A percentile compares a stretch with the other conserved stretches of the same genome.
phyloP scores from a whole-genome alignment of 2,888 invertebrate genomes.

The Drosophila tripunctata region DNA sequence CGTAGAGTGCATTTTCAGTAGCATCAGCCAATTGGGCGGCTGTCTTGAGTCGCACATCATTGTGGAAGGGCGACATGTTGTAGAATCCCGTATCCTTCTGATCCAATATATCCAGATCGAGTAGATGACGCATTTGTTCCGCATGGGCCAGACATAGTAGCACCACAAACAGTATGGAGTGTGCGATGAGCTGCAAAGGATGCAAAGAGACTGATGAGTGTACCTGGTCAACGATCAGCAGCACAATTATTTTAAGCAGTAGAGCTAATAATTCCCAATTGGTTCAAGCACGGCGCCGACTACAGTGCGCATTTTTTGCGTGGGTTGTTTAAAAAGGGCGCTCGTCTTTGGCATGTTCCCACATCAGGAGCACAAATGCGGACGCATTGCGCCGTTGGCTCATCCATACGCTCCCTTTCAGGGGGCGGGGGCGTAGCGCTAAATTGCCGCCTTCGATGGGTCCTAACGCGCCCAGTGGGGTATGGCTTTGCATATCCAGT shows the following conservation, averaged over 20 bases:
- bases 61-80: conserved; percentile 80
- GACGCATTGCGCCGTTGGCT: conserved; percentile 78
- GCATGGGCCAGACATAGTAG: conserved; percentile 83
- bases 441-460: conserved; percentile 51
- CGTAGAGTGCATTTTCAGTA: conserved; percentile 79
- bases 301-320: fast-evolving
- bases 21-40: conserved; percentile 81
- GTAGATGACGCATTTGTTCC: conserved; percentile 83
- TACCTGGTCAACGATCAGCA: background rate
- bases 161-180: conserved; percentile 82
- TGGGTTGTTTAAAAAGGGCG: conserved; percentile 72
- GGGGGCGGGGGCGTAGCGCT: conserved; percentile 47
- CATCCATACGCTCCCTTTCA: conserved; percentile 39
- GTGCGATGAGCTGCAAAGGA: conserved; percentile 81
- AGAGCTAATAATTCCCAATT: conserved; percentile 38
- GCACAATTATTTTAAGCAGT: background rate
- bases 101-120: conserved; percentile 83
- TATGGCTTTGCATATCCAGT: conserved; percentile 85
- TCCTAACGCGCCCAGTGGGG: conserved; percentile 78
- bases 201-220: conserved; percentile 9
- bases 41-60: conserved; percentile 80
- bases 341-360: conserved; percentile 67
- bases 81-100: conserved; percentile 83
- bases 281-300: conserved; percentile 9
- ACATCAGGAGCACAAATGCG: conserved; percentile 28